These are phyloP conservation scores for Sturnus vulgaris DNA, from an alignment of 2,113 vertebrate species.

Conservation along the genomic window DNA sequence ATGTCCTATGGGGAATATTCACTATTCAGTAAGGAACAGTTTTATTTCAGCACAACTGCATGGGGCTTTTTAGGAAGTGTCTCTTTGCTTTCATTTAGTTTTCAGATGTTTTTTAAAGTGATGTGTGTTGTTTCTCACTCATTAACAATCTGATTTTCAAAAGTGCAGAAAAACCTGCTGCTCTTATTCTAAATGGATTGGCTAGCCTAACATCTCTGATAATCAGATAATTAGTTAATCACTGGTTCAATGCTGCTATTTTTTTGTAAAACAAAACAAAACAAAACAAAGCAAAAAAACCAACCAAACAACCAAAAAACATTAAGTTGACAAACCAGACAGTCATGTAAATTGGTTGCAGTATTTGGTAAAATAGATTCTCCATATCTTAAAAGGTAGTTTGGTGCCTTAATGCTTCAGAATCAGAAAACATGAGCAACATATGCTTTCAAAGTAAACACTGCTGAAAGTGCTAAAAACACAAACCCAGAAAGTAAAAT, in stretches of 20 bases:
- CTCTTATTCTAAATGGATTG: not conserved
- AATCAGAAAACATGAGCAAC: not conserved
- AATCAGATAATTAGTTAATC: not conserved
- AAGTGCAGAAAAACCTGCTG: not conserved
- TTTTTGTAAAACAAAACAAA: not conserved
- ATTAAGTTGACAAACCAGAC: not conserved
- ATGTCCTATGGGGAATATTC: constrained; percentile 70
- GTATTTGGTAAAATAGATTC: not conserved
- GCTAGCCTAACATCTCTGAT: not conserved
- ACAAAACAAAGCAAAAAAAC: no score
- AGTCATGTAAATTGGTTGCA: not conserved
- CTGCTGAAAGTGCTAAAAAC: not conserved
- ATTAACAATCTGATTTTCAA: not conserved
- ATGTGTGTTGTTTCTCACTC: not conserved
- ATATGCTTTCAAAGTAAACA: not conserved
- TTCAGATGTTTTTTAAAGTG: not conserved
- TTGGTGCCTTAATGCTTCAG: not conserved
- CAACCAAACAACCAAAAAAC: no score
- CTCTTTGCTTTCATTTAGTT: not conserved
- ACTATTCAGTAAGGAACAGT: constrained; percentile 61
- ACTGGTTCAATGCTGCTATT: not conserved
- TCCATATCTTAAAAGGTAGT: not conserved
- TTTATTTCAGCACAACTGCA: constrained; percentile 54
- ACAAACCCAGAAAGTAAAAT: not conserved
- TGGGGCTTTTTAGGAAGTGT: not conserved